Base-by-base conservation (phyloP, 30 jellyfish, hydroid and myxozoan genomes). In the Turritopsis rubra region DNA sequence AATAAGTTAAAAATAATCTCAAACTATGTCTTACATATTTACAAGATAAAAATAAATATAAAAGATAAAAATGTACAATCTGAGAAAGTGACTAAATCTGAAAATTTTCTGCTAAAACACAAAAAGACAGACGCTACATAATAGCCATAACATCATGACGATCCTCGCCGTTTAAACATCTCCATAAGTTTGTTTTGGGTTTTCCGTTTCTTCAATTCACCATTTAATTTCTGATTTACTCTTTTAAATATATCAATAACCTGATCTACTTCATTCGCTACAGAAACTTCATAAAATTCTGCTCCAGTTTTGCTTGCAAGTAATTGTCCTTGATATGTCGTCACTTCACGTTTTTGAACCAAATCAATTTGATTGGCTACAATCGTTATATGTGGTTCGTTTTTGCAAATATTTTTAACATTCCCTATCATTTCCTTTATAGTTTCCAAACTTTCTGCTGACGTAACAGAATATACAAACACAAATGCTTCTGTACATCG, bases 331-430 rank as follows among this genome's bases (percentile, higher is more conserved):
- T 90, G 94, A 76, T 19, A 52, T 27, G 79, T 82, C 70, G 85
- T 66, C 7, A 90, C 89, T 53, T 90, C 95, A 18, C 97, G 84
- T 29, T 90, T 90, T 78, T 90, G 95, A 54, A 66, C 72, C 76
- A 90, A 79, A 89, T 90, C 97, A 30, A 83, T 79, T 78, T 90
- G 89, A 72, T 90, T 90, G 21, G 92, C 97, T 29, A 90, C 93
- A 8, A 90, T 82, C 79, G 92, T 90, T 52, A 90, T 79, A 22
- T 80, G 66, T 1, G 95, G 91, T n/a, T 77, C 90, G 73, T 66
- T 76, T 74, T 84, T 83, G 19, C 77, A n/a, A 41, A 90, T 53
- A 22, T 77, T 83, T 66, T 81, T 72, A 75, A 90, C 75, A 68
- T 85, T 75, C 21, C 71, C 89, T 72, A 88, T 52, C 65, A 82